Base-by-base conservation (phyloP, 2,113 vertebrate genomes). In the Tapirus terrestris region DNA sequence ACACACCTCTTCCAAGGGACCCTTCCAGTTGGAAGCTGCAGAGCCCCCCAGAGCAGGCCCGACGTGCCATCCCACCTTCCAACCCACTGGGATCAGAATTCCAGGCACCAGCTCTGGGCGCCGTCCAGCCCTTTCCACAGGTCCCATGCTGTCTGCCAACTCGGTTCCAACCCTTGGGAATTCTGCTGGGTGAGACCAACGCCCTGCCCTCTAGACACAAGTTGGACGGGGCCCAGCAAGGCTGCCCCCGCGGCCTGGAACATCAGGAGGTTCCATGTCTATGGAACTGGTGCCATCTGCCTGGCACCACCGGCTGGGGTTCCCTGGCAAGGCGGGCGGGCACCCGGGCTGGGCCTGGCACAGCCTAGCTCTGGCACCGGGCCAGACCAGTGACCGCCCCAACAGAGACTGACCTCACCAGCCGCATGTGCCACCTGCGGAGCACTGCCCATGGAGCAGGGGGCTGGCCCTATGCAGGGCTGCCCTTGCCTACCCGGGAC, bases 91-190 rank as follows among this genome's bases (percentile, higher is more conserved):
- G 80, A 45, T 27, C n/a, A n/a, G 79, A 81, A 94, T 63, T 36
- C 80, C 86, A 81, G 91, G 63, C 61, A 1, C n/a, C 43, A 48
- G 83, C 72, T 31, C 96, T 97, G 96, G 96, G 96, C 16, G 0
- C 77, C 39, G 0, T 96, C 97, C 97, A 97, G 94, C 63, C 88
- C 97, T 84, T 87, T 95, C 96, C 91, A 96, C 94, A 98, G 96
- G 96, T 95, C 75, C 80, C 53, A 31, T 10, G 65, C 72, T 31
- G 63, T n/a, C 96, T 97, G 97, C 98, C 96, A 96, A 94, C 79
- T 96, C 89, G 8, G 12, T 43, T 96, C 73, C 61, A 97, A n/a
- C 75, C 96, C 81, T 63, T 23, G 23, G 96, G 96, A 98, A 93
- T 83, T 84, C 65, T 94, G 87, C 83, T 91, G 94, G 96, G 96